Base-by-base conservation (phyloP, 2,797 vertebrate species). In the Coreius guichenoti region DNA sequence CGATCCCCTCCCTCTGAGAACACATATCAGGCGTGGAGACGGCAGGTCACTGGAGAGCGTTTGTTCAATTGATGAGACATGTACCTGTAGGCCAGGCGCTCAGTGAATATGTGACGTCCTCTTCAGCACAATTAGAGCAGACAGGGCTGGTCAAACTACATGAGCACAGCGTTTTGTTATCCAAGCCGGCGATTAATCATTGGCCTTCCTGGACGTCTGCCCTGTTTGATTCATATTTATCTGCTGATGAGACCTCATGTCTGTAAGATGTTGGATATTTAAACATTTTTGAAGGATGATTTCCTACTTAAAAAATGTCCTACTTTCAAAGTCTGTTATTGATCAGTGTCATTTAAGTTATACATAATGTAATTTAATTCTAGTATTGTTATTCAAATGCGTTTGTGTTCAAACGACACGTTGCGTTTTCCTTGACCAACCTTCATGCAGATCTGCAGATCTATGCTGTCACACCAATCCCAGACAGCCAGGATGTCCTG, bases 401-500 rank as follows among this genome's bases (percentile, higher is more conserved):
- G 0, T 43, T 70, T 29, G 23, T 65, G 29, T 56, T 68, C 49
- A n/a, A 29, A 33, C 21, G 6, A 56, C 45, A 76, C 43, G 3
- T 69, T 12, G 61, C 17, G n/a, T 21, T 9, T 87, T 98, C 86
- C 85, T 89, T 90, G 31, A 90, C 81, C 54, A 33, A 23, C 33
- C 13, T 23, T 83, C 56, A 23, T 67, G 36, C 65, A 99, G 98
- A 99, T 93, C 93, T 99, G 93, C 98, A 99, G 95, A 99, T 99
- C 89, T 99, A 99, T 74, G 98, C 98, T 0, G 98, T 99, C 43
- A 98, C 97, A 26, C 98, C 98, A 45, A 99, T 99, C 90, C 98
- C 98, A 0, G 98, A 99, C 94, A 98, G 96, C 61, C 98, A 98
- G 89, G 98, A 99, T 73, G 98, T 99, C 26, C 94, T 99, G 84